Evolutionary conservation across 64 coral and sea anemone species (phyloP), one percentile per base, ranked within the genome.

Genomic region (Pachyseris speciosa): DNA sequence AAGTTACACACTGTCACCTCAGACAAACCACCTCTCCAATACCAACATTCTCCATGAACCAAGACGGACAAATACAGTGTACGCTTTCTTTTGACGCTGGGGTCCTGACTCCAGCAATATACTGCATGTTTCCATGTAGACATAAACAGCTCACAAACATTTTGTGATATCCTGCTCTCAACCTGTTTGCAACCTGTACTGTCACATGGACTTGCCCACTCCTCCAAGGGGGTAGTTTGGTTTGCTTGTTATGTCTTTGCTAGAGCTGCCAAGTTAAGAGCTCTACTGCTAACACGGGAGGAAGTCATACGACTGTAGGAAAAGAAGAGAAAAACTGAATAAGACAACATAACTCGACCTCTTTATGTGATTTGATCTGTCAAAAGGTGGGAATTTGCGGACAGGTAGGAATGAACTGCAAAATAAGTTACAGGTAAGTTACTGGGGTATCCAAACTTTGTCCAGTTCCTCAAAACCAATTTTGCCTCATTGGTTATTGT

Each of bases 251-350:
- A 90, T 90, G 88, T 81, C 64, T 95, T 95, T 13, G 94, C 94
- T 0, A 95, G 52, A 36, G 94, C 88, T 28, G 94, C 94, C 13
- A 95, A 72, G 74, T 95, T 95, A 0, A 95, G 88, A 2, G 88
- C 64, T 70, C 94, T 91, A 31, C 88, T 87, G 29, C 94, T 83
- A 1, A 79, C 80, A 8, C 94, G 87, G 16, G 77, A 61, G 15
- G 88, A 61, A 67, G 70, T 90, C 74, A 84, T 87, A 8, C 94
- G 94, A 37, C 78, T 94, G 25, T 12, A 44, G 37, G 68, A 28
- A 55, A 55, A 76, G 44, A 47, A 16, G 28, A 15, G 33, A 17
- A 11, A 30, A 13, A 29, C 25, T 25, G 0, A 36, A 28, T 9
- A 1, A 36, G 8, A 25, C 27, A 19, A 12, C 16, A 22, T 52